Base-by-base conservation (phyloP, 2,113 vertebrate species). In the Cyprinus carpio region DNA sequence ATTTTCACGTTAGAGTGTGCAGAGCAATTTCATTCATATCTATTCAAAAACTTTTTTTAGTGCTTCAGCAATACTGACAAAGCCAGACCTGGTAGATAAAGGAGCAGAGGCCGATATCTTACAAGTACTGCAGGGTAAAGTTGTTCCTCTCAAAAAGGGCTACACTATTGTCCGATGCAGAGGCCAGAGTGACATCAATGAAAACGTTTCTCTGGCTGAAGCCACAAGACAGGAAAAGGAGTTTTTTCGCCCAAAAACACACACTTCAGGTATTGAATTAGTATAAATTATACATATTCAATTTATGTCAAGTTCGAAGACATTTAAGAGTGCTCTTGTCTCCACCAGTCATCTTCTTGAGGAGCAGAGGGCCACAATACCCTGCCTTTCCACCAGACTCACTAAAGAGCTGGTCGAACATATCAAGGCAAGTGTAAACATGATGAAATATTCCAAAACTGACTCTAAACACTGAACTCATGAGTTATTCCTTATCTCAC, bases 111-210 rank as follows among this genome's bases (percentile, higher is more conserved):
- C 87, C 0, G 43, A 89, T 4, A 15, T 96, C 0, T 0, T 96
- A 0, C 92, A 93, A 0, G 87, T 96, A 43, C 75, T 94, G 1
- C 81, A 13, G 12, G 96, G 96, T 86, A 77, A 84, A 1, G 85
- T 94, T 4, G 89, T 92, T 77, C 90, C 88, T n/a, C 93, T 97
- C 65, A 94, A 91, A 87, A 96, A 96, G 84, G 96, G 96, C 27
- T 97, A 95, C 89, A 95, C 94, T 91, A 90, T 97, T 0, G 95
- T 97, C 58, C 95, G 92, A 89, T 96, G 96, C 56, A 93, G 94
- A 3, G 95, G 95, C 6, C 96, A 97, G 86, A 91, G 90, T 72
- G 88, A 92, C 40, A 92, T 92, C 49, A 80, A 92, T 16, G 75
- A 93, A 20, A 89, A 75, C 0, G 0, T 95, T 65, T 81, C 92